Percentiles rank a stretch among this genome's conserved stretches.
phyloP scores from a whole-genome alignment of 2,888 invertebrate species.

The Nomada ruficornis region DNA sequence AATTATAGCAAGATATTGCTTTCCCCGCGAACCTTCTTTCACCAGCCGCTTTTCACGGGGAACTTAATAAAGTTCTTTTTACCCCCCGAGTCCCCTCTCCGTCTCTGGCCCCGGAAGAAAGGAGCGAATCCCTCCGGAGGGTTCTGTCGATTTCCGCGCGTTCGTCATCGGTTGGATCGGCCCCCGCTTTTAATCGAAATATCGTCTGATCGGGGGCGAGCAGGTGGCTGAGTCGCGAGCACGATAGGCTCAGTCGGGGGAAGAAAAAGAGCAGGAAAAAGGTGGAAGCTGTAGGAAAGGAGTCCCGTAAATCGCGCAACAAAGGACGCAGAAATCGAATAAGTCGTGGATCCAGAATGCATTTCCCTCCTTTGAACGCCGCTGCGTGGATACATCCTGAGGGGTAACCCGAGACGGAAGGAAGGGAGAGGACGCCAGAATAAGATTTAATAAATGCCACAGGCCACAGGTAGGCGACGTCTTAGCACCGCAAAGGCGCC shows the following conservation, averaged over 20 bases:
- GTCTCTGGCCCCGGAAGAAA: conserved; percentile 18
- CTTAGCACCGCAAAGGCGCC: conserved; percentile 73
- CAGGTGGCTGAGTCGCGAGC: conserved; percentile 37
- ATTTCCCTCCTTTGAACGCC: conserved; percentile 33
- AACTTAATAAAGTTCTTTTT: conserved; percentile 48
- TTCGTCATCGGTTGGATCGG: not conserved
- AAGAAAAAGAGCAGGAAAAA: not conserved
- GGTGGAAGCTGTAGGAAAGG: not conserved
- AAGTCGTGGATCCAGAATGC: conserved; percentile 42
- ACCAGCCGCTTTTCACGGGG: conserved; percentile 24
- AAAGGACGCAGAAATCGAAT: conserved; percentile 54
- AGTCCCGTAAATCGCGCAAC: conserved; percentile 60
- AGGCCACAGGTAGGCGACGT: conserved; percentile 75
- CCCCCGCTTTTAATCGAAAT: conserved; percentile 36
- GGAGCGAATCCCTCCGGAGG: conserved; percentile 15
- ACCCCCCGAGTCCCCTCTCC: conserved; percentile 3
- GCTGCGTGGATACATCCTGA: conserved; percentile 31
- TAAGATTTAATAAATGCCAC: conserved; percentile 81
- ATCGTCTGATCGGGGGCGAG: conserved; percentile 17
- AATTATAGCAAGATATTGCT: conserved; percentile 34
- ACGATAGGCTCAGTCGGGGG: not conserved
- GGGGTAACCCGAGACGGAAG: conserved; percentile 74
- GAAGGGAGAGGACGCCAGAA: conserved; percentile 73
- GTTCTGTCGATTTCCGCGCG: conserved; percentile 10
- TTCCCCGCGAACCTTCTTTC: conserved; percentile 23